Evolutionary conservation across 2,113 vertebrate species (phyloP), one percentile per base, ranked within the genome.

Genomic region (Callopanchax toddi): DNA sequence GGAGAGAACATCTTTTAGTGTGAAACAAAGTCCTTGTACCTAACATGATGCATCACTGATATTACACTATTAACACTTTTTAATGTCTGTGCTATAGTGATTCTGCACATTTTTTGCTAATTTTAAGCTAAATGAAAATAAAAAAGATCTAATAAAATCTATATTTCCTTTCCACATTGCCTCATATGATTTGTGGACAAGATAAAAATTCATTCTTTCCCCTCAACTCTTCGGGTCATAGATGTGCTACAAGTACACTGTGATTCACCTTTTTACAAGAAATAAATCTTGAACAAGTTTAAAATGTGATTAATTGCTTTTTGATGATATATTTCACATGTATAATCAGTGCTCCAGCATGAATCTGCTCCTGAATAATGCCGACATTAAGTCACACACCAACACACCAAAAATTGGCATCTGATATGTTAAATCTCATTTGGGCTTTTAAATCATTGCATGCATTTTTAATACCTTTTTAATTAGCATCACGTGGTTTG

Each of bases 381-480:
- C 23, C 16, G 5, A 23, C 18, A 53, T 22, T 60, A 53, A 76
- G 37, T 43, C 46, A 29, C 17, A 42, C 22, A 60, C 20, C 26
- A 60, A 37, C 37, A 34, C 46, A 42, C 4, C 17, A 43, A 26
- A 59, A 67, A 39, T 4, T 13, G 21, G 12, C 0, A 6, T 12
- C 17, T 5, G 16, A 21, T 6, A n/a, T 63, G 36, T 29, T 56
- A 34, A 21, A 49, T 36, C 51, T 22, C 20, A 3, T 71, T 48
- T 55, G 3, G 43, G 37, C 32, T 54, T 63, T 53, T 63, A 45
- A 73, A 61, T 72, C 26, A 43, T n/a, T 42, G 44, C 71, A 40
- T 48, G 56, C 13, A 58, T 64, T 52, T 60, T 48, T 76, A 29
- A 50, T 39, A 72, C 46, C 21, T 74, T 71, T 79, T 74, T 63